Percentiles rank a stretch among this genome's conserved stretches.
Evolutionary conservation across 2,888 invertebrate species (phyloP).

Genomic region (Sarcophaga carnaria): DNA sequence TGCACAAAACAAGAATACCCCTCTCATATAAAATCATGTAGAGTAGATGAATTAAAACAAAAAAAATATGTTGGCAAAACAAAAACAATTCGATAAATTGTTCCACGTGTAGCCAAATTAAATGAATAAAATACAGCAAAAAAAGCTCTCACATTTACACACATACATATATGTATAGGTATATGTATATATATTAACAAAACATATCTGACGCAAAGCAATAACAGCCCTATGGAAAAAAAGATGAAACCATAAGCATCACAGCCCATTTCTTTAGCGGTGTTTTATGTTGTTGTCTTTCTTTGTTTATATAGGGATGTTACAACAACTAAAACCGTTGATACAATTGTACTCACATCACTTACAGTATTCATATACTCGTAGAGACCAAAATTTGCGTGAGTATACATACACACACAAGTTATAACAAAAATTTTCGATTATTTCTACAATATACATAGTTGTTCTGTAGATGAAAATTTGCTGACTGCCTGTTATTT

Average conservation of each 20-base stretch:
- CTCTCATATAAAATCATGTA: not conserved
- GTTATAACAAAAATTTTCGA: not conserved
- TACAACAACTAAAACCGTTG: too few relatives aligned
- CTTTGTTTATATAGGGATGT: not conserved
- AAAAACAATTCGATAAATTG: too few relatives aligned
- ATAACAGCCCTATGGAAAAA: not conserved
- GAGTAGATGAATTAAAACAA: not conserved
- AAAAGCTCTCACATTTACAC: not conserved
- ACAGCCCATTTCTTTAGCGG: not conserved
- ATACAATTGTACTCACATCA: too few relatives aligned
- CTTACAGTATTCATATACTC: too few relatives aligned
- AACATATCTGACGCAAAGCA: constrained; percentile 2
- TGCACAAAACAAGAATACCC: too few relatives aligned
- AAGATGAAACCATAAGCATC: not conserved
- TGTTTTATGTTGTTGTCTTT: not conserved
- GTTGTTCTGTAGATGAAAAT: not conserved
- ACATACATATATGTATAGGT: too few relatives aligned
- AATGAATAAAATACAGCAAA: constrained; percentile 3
- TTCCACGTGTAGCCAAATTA: constrained; percentile 42
- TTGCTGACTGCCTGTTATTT: constrained; percentile 64
- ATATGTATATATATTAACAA: not conserved
- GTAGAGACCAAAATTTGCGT: constrained; percentile 9
- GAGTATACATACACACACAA: not conserved
- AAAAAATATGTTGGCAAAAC: not conserved
- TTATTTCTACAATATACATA: not conserved